Conservation (phyloP, 2,113 vertebrate genomes). For the Dermatemys mawii region DNA sequence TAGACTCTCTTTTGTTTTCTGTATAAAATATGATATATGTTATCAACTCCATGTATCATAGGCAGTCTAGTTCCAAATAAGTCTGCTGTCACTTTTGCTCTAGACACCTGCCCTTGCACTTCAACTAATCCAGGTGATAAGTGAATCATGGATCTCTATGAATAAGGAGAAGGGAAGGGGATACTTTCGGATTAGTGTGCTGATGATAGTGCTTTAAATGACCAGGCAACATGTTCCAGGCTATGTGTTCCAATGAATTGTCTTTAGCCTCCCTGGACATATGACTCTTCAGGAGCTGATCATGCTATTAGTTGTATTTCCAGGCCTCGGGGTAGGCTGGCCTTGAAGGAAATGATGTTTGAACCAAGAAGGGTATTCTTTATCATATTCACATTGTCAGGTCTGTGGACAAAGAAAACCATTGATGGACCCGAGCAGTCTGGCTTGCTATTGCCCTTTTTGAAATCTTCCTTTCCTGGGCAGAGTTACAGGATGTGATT, state of each 20-base stretch:
- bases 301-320: neutral
- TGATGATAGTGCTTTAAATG: neutral
- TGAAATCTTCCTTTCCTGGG: neutral
- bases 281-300: neutral
- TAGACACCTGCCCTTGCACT: neutral
- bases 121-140: neutral
- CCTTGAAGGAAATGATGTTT: neutral
- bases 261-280: neutral
- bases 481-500: neutral
- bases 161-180: neutral
- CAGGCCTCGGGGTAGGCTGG: neutral
- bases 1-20: neutral
- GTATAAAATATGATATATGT: neutral
- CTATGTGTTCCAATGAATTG: neutral
- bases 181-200: neutral
- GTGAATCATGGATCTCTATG: neutral
- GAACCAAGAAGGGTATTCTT: neutral
- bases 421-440: neutral
- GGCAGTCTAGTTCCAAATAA: neutral
- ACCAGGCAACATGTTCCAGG: neutral
- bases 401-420: rapidly evolving
- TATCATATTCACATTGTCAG: neutral
- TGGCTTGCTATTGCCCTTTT: neutral
- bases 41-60: neutral
- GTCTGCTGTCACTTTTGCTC: neutral